Evolutionary conservation across 2,113 vertebrate species (phyloP).

Genomic region (Stigmatopora nigra): DNA sequence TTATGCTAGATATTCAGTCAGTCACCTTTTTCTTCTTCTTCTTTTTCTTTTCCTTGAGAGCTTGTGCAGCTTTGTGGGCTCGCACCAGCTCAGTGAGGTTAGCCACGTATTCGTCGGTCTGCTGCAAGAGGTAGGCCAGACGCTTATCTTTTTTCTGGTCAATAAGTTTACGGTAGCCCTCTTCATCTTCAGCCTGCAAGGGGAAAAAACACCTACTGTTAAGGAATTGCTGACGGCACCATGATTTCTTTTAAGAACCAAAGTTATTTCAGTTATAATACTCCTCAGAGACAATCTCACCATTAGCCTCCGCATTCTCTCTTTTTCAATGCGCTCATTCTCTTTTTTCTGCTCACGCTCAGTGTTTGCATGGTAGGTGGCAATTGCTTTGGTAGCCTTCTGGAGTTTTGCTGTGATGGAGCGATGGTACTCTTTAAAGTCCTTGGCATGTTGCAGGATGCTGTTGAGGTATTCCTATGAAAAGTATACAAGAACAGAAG

Average conservation of each 20-base stretch:
- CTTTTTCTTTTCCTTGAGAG: constrained; percentile 93
- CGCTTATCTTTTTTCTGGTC: constrained; percentile 99
- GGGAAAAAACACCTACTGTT: neutral
- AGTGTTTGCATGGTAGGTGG: constrained; percentile 94
- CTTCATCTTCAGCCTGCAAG: constrained; percentile 87
- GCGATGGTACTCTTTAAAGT: constrained; percentile 95
- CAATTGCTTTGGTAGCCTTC: constrained; percentile 92
- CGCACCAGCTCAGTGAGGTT: constrained; percentile 94
- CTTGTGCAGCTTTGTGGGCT: constrained; percentile 91
- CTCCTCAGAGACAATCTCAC: constrained; percentile 56
- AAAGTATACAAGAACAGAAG: neutral
- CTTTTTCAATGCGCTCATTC: constrained; percentile 94
- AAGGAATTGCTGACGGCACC: neutral
- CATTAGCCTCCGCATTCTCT: constrained; percentile 94
- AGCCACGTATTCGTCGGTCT: constrained; percentile 95
- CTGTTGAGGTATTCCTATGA: constrained; percentile 96
- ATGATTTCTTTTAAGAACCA: neutral
- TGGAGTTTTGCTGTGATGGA: constrained; percentile 92
- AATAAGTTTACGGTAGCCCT: constrained; percentile 94
- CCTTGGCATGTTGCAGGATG: constrained; percentile 96
- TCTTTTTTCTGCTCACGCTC: constrained; percentile 98
- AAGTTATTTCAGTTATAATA: neutral
- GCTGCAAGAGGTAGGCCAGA: constrained; percentile 92
- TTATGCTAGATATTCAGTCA: neutral
- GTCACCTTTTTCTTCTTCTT: constrained; percentile 94